A percentile compares a stretch with the other conserved stretches of the same genome.
phyloP scores from a whole-genome alignment of 2,797 vertebrate species.

The Euphonia xanthogaster region DNA sequence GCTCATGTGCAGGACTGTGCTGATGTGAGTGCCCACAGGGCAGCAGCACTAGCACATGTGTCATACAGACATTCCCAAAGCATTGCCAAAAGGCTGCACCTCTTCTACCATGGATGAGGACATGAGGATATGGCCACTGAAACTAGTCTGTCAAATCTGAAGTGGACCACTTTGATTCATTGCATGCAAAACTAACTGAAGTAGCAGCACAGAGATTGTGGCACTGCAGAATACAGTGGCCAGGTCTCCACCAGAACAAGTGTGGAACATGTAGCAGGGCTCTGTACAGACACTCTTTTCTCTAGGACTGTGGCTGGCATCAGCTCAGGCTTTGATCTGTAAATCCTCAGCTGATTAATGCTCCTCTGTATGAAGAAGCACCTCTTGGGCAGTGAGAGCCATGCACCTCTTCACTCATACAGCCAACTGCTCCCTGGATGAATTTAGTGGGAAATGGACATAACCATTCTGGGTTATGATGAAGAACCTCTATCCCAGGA shows the following conservation, averaged over 20 bases:
- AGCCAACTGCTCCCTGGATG: background rate
- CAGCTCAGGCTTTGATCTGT: background rate
- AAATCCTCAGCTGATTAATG: background rate
- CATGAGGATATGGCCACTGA: background rate
- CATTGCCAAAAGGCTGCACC: background rate
- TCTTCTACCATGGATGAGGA: background rate
- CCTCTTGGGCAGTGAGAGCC: background rate
- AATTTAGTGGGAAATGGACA: background rate
- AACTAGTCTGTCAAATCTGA: background rate
- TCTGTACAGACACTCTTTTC: background rate
- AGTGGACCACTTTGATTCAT: background rate
- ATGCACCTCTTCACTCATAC: background rate
- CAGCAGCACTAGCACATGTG: background rate
- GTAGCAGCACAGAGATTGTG: background rate
- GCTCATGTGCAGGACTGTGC: background rate
- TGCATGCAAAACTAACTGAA: background rate
- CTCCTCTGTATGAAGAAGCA: background rate
- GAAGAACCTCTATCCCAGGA: background rate
- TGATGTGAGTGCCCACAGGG: background rate
- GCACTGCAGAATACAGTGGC: background rate
- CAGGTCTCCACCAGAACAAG: background rate
- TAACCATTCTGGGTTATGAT: background rate
- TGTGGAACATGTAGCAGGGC: accelerated
- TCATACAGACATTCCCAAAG: background rate
- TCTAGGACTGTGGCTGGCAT: background rate